Evolutionary conservation across 37 sponge, comb jelly and placozoan species (phyloP), one percentile per base, ranked within the genome.

Genomic region (Oopsacas minuta): DNA sequence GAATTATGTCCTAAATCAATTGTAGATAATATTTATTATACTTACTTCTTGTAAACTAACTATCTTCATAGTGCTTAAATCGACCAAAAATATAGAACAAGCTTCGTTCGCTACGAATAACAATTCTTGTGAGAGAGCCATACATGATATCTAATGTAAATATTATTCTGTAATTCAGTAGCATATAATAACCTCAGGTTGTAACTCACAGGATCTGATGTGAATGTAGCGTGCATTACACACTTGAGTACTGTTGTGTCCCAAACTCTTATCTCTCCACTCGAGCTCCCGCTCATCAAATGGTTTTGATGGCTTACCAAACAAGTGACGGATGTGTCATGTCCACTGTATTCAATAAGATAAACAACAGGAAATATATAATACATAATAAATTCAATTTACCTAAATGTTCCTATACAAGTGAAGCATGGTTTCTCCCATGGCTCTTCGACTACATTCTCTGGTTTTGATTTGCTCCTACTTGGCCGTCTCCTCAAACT

Each of bases 1-100:
- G n/a, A n/a, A n/a, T n/a, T n/a, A n/a, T n/a, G n/a, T n/a, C n/a
- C n/a, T n/a, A n/a, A n/a, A n/a, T n/a, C n/a, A n/a, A n/a, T n/a
- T n/a, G n/a, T n/a, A n/a, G n/a, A n/a, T n/a, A n/a, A n/a, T n/a
- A 42, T 42, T 17, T 42, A 42, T 42, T 42, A 5, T 34, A 61
- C 75, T 61, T 34, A 61, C 75, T 7, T 61, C 22, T 3, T 61
- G 75, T 10, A 61, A 12, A 61, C 75, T 61, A 25, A 34, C 75
- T 25, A 61, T 61, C 75, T 61, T 61, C 75, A 61, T 61, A 32
- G 75, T 61, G 30, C 1, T 61, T 61, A 61, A 61, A 61, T 61
- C 30, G 75, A 61, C 28, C 28, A 61, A 34, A 12, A 61, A 61
- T 61, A 61, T 3, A 10, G 75, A 61, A 12, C 75, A 20, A 20